Evolutionary conservation across 30 jellyfish, hydroid and myxozoan species (phyloP).

Genomic region (Hydractinia symbiolongicarpus): DNA sequence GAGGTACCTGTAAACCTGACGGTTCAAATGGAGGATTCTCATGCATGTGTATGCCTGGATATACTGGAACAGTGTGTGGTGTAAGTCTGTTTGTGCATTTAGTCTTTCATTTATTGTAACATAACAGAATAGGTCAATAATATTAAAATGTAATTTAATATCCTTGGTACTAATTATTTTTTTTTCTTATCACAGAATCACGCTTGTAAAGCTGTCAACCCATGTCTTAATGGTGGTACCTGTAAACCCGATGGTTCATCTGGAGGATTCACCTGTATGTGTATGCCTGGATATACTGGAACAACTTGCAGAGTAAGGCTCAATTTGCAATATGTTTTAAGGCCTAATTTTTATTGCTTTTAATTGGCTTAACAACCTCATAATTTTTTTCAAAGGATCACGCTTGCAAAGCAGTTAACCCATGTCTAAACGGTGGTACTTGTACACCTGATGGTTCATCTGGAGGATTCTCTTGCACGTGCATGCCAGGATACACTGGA

Average conservation of each 20-base stretch:
- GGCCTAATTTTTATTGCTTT: neutral
- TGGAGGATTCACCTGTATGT: conserved; percentile 17
- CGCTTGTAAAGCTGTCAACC: conserved; percentile 5
- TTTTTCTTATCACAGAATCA: neutral
- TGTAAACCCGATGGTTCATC: conserved; percentile 15
- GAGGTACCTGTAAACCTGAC: conserved; percentile 12
- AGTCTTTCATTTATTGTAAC: neutral
- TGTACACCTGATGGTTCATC: conserved; percentile 4
- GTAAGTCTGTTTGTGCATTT: neutral
- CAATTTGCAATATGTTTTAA: neutral
- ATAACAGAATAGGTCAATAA: too few relatives aligned
- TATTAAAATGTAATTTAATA: too few relatives aligned
- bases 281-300: conserved; percentile 21
- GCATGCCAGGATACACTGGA: conserved; percentile 70
- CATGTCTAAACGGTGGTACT: conserved; percentile 10
- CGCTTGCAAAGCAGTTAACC: conserved; percentile 21
- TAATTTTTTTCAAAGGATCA: neutral
- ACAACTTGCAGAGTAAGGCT: conserved; percentile 4
- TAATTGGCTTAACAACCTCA: neutral
- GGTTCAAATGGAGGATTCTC: conserved; percentile 11
- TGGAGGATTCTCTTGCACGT: conserved; percentile 37
- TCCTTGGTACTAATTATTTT: neutral
- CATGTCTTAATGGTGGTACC: conserved; percentile 16
- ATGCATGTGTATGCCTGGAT: conserved; percentile 8
- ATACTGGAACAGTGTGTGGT: conserved; percentile 9